Conservation (phyloP, 2,113 vertebrate species). For the Atherinomorus stipes region DNA sequence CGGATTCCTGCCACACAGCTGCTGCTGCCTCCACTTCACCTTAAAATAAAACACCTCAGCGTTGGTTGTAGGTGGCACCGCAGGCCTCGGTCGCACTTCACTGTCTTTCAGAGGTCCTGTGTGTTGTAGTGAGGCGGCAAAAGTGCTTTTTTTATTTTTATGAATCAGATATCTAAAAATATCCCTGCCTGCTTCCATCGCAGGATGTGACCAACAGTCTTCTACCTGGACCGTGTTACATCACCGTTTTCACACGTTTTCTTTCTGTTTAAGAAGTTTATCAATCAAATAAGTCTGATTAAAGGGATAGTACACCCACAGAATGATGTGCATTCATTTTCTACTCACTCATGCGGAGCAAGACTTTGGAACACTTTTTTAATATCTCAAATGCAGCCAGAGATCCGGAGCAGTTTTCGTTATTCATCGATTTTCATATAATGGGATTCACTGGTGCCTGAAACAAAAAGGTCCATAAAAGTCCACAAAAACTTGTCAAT, state of each 20-base stretch:
- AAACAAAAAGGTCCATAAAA: no score
- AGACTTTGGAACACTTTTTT: no score
- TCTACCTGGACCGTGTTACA: slow-evolving; percentile 49
- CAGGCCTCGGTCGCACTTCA: slow-evolving; percentile 13
- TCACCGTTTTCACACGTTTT: slow-evolving; percentile 9
- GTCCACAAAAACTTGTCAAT: no score
- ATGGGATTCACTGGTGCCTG: no score
- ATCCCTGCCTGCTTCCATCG: slow-evolving; percentile 33
- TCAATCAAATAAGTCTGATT: no score
- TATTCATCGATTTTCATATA: no score
- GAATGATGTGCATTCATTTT: no score
- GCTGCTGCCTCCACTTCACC: background rate
- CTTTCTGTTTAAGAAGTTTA: background rate
- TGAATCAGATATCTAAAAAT: slow-evolving; percentile 43
- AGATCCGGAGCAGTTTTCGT: no score
- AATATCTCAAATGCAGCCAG: no score
- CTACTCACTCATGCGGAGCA: no score
- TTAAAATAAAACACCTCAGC: background rate
- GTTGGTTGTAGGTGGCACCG: slow-evolving; percentile 13
- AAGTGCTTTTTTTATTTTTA: background rate
- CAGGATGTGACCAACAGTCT: slow-evolving; percentile 42
- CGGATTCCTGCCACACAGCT: background rate
- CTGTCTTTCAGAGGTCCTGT: slow-evolving; percentile 25
- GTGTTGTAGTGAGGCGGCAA: slow-evolving; percentile 3
- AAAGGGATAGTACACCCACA: no score